Base-by-base conservation (phyloP, 2,888 invertebrate genomes). In the Spilosoma lubricipeda region DNA sequence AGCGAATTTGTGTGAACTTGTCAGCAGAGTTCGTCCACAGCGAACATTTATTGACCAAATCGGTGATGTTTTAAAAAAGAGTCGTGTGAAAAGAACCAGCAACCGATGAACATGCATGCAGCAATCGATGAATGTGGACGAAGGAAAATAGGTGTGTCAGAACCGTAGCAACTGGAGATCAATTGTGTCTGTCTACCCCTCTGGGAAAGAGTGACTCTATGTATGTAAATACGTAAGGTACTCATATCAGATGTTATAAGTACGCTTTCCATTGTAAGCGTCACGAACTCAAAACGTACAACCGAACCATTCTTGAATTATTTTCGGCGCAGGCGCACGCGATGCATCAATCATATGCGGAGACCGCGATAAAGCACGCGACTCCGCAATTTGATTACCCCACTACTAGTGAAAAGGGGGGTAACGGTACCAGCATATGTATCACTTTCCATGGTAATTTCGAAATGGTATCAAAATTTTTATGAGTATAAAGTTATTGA, bases 341-440 rank as follows among this genome's bases (percentile, higher is more conserved):
- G 30, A 63, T 63, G 20, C 8, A 63, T 30, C 63, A 18, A 63
- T 63, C 30, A 27, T 67, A 48, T 20, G 20, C 30, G 42, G 27
- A 45, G 30, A 72, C 45, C 56, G 69, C 48, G 39, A 66, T 33
- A 73, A 64, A 20, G 48, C 66, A 75, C 70, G 68, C 59, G 27
- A 71, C 27, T 68, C n/a, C 71, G 67, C 71, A 77, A 76, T 76
- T 72, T 80, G 77, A 77, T 77, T 79, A 82, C 75, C 73, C 80
- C 73, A 84, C 73, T 77, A 78, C 71, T 75, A 70, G 77, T 73
- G 76, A 77, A 83, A 82, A 70, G 85, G 79, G 15, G 83, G 85
- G 83, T 84, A 83, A 83, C 75, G 69, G 72, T 72, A 36, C 20
- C 23, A 30, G 20, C 13, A 42, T 13, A 30, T 52, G 75, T 70